Conservation (phyloP, 64 coral and sea anemone genomes). For the Dendrophyllia cribrosa region DNA sequence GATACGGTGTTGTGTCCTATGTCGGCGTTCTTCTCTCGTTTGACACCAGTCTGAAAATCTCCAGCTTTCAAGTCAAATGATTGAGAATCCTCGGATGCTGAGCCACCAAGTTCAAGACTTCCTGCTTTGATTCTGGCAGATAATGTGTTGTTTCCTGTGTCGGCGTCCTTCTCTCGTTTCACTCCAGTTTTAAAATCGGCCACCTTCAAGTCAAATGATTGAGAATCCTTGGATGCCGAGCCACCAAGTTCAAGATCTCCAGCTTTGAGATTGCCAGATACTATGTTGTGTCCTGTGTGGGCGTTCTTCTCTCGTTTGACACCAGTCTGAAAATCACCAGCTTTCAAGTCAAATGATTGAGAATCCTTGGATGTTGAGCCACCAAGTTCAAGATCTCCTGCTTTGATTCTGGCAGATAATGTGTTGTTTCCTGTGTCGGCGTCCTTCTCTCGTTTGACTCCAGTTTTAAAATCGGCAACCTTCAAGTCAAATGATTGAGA, state of each 20-base stretch:
- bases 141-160: neutral
- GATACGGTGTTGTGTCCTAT: neutral
- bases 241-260: neutral
- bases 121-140: neutral
- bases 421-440: neutral
- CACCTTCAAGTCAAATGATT: neutral
- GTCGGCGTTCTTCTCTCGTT: neutral
- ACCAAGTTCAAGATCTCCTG: neutral
- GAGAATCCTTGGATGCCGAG: neutral
- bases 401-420: neutral
- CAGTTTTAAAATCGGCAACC: slow-evolving; percentile 9
- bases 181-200: neutral
- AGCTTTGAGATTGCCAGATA: neutral
- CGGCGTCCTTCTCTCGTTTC: neutral
- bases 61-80: neutral
- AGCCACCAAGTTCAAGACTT: neutral
- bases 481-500: slow-evolving; percentile 1
- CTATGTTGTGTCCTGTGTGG: neutral
- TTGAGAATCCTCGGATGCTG: neutral
- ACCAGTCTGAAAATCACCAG: slow-evolving; percentile 16
- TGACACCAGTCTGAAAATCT: slow-evolving; percentile 7
- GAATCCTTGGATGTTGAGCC: slow-evolving; percentile 16
- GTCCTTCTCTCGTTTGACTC: neutral
- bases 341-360: neutral
- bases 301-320: neutral